Evolutionary conservation across 2,113 vertebrate genomes (phyloP), one percentile per base, ranked within the genome.

Genomic region (Microcebus ravelobensis): DNA sequence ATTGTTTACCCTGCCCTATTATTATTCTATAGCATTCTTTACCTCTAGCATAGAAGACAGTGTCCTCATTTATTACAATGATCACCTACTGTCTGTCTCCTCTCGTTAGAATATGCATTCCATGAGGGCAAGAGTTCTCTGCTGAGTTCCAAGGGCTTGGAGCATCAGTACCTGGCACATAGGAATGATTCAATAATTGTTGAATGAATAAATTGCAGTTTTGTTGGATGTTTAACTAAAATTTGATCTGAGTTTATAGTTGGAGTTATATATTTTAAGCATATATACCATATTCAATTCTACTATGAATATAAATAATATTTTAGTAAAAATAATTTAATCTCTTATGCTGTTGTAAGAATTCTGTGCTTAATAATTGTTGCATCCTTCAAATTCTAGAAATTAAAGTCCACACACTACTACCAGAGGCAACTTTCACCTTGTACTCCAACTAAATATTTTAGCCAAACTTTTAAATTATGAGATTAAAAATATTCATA

Each of bases 401-500:
- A 88, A 31, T 91, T 76, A 76, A 8, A 70, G 15, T 71, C 39
- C 31, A 18, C 1, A 73, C 45, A 8, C 2, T 63, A 31, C 4
- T 61, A 10, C 29, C 73, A 57, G 50, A 87, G 27, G 23, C 3
- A 2, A 0, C 61, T 85, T 71, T 70, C 10, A 70, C 29, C 17
- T 67, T 25, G 0, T 31, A 25, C 3, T 15, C 27, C 39, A 85
- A 82, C 48, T 93, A 52, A 86, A 92, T 1, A 52, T 15, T 59
- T 73, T 63, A 82, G 23, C 20, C 12, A 91, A 88, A 89, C 3
- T 67, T 94, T 87, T 88, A 76, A 84, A 65, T 70, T 50, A 70
- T 36, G n/a, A 65, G 20, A 93, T 81, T 96, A 63, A 88, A 88
- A 93, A 79, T 84, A 87, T 84, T 61, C n/a, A 77, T 15, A 63